Base-by-base conservation (phyloP, 2,888 invertebrate genomes). In the Amiota communis region DNA sequence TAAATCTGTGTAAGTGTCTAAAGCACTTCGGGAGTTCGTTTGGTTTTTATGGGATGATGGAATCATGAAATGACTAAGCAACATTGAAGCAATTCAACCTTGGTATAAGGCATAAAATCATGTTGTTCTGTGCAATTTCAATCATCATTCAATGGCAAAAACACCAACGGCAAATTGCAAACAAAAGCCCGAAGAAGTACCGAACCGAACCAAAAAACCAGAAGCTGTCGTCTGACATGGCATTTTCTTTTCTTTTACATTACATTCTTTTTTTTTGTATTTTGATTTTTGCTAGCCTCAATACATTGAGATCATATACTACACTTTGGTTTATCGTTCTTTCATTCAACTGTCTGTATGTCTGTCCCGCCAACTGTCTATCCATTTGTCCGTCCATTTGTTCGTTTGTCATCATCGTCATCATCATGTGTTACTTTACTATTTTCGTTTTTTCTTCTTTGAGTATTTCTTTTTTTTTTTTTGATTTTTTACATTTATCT, bases 381-480 rank as follows among this genome's bases (percentile, higher is more conserved):
- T 36, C 36, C 36, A 0, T 36, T 6, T 6, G 36, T 36, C 36
- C 36, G 36, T 36, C 8, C 36, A 6, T 36, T 36, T 6, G 36
- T 36, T 36, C 36, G 36, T 36, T 36, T 36, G 36, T 36, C 36
- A 36, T 36, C 36, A 36, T 36, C 36, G 36, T 36, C 36, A 36
- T 36, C 3, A 36, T 36, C 36, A 36, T 36, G 36, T 36, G 36
- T 36, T 36, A 36, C 36, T 36, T 36, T 36, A 36, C 36, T 36
- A 36, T 36, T 36, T 36, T n/a, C n/a, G n/a, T n/a, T 36, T 36
- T 36, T 36, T 79, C 78, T 73, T 74, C 23, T 59, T 12, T 36
- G 78, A 74, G 61, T 80, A 78, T 72, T 46, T n/a, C 68, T 56
- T 15, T 47, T 49, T 47, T 68, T 68, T 68, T 72, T 46, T n/a